Conservation (phyloP, 1,140 invertebrate species). For the Venustaconcha ellipsiformis region DNA sequence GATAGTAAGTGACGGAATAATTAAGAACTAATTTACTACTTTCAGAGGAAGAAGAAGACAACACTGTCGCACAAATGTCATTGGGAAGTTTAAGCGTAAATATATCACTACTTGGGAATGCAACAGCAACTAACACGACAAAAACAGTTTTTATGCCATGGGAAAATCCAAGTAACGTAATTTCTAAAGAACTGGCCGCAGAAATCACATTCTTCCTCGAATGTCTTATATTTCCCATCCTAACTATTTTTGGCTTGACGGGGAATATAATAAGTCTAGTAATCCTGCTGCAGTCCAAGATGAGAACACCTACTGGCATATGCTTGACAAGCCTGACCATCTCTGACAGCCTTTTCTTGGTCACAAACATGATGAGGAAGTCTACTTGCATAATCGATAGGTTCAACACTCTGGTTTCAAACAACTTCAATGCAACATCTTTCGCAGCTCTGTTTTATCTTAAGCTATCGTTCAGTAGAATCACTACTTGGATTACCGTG, state of each 20-base stretch:
- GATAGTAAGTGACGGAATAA: too few relatives aligned
- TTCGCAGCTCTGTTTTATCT: constrained; percentile 36
- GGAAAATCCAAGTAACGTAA: constrained; percentile 32
- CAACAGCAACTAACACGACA: too few relatives aligned
- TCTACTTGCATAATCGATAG: constrained; percentile 31
- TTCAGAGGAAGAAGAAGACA: too few relatives aligned
- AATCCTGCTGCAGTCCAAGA: constrained; percentile 20
- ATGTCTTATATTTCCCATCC: constrained; percentile 34
- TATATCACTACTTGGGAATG: too few relatives aligned
- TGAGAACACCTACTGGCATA: constrained; percentile 32
- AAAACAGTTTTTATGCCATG: constrained; percentile 14
- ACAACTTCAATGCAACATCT: constrained; percentile 24
- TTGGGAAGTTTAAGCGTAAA: too few relatives aligned
- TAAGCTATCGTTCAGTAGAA: constrained; percentile 35
- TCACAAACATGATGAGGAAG: constrained; percentile 35
- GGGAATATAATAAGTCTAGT: constrained; percentile 39
- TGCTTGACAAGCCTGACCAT: constrained; percentile 31
- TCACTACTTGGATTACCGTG: constrained; percentile 33
- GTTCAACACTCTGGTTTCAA: constrained; percentile 18
- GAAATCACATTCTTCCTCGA: constrained; percentile 19
- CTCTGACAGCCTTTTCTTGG: constrained; percentile 33
- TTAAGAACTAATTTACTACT: too few relatives aligned
- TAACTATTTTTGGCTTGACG: constrained; percentile 20
- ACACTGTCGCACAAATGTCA: too few relatives aligned
- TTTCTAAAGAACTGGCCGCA: constrained; percentile 14